A percentile compares a stretch with the other conserved stretches of the same genome.
Evolutionary conservation across 2,888 invertebrate species (phyloP).

Genomic region (Pristionchus mayeri): DNA sequence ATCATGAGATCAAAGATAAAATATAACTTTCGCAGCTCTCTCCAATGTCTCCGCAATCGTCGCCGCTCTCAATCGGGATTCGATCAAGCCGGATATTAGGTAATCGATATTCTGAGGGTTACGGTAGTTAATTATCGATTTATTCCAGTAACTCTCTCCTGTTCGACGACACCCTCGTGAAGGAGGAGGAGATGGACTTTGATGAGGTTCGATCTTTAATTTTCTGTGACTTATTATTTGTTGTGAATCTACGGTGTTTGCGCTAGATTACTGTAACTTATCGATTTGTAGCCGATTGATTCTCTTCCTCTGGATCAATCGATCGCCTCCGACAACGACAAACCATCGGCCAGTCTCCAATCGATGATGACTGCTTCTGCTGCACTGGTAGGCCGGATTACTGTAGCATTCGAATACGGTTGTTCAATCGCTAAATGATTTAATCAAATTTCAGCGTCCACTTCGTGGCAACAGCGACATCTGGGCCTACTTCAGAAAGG

Average conservation of each 20-base stretch:
- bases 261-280: background rate
- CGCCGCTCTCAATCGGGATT: background rate
- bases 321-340: background rate
- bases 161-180: background rate
- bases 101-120: background rate
- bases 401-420: background rate
- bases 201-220: background rate
- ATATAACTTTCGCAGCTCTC: background rate
- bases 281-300: background rate
- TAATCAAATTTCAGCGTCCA: background rate
- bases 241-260: too few relatives aligned
- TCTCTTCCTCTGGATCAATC: too few relatives aligned
- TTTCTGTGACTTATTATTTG: too few relatives aligned
- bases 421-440: background rate
- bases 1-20: background rate
- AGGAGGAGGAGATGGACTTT: constrained; percentile 13
- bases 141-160: background rate
- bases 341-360: background rate
- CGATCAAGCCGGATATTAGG: background rate
- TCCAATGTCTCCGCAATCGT: background rate
- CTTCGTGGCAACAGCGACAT: background rate
- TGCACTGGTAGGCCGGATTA: background rate
- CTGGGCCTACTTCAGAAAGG: constrained; percentile 12
- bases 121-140: background rate
- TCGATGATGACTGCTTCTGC: too few relatives aligned